Evolutionary conservation across 92 coral and sea anemone genomes (phyloP).

Genomic region (Blastomussa wellsi): DNA sequence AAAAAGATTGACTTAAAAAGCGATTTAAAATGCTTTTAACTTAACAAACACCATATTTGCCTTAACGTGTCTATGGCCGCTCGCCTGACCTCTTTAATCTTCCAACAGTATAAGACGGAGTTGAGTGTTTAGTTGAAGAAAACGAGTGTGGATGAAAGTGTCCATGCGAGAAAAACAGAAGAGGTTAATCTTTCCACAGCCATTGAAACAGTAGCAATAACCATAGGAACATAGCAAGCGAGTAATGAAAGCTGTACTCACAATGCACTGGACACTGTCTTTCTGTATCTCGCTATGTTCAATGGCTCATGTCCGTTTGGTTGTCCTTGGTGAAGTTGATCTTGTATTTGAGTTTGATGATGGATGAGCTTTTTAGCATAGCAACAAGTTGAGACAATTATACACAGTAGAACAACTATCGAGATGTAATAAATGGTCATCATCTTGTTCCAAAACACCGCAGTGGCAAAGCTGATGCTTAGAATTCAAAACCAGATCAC

Average conservation of each 20-base stretch:
- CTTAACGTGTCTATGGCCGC: not conserved
- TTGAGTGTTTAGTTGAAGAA: conserved; percentile 2
- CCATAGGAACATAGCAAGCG: not conserved
- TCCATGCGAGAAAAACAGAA: not conserved
- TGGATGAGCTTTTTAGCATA: not conserved
- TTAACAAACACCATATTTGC: too few species aligned
- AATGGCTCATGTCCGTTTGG: not conserved
- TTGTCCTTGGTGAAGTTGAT: not conserved
- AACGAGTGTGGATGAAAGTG: not conserved
- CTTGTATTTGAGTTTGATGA: conserved; percentile 20
- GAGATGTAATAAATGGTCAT: not conserved
- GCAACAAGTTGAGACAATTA: not conserved
- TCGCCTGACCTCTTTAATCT: not conserved
- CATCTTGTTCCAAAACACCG: not conserved
- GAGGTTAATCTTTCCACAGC: not conserved
- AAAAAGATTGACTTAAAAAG: too few species aligned
- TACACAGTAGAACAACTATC: not conserved
- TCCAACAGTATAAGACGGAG: conserved; percentile 8
- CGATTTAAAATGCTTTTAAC: too few species aligned
- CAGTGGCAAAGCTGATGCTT: too few species aligned
- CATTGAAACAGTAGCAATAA: not conserved
- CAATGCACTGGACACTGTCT: conserved; percentile 21
- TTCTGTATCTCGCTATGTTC: conserved; percentile 28
- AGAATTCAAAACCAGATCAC: not conserved
- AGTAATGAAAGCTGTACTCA: conserved; percentile 4